Conservation (phyloP, 1,140 invertebrate species). For the Drosophila subobscura region DNA sequence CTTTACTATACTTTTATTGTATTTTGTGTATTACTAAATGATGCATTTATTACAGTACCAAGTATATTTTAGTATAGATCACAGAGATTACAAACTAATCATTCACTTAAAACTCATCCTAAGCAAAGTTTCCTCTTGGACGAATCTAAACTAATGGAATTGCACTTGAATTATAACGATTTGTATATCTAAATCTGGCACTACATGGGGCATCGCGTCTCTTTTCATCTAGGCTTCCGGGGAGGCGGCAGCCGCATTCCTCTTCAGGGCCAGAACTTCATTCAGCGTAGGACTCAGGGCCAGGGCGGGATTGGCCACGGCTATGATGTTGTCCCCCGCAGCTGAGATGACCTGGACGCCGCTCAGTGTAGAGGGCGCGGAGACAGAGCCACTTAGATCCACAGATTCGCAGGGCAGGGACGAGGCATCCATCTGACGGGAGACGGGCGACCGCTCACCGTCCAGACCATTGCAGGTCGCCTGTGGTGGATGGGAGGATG, state of each 20-base stretch:
- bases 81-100: slow-evolving; percentile 61
- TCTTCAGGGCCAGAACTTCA: slow-evolving; percentile 68
- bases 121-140: slow-evolving; percentile 12
- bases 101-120: slow-evolving; percentile 21
- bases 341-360: slow-evolving; percentile 91
- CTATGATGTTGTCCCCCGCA: slow-evolving; percentile 93
- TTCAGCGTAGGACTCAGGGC: slow-evolving; percentile 84
- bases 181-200: slow-evolving; percentile 34
- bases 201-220: neutral
- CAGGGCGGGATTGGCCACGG: slow-evolving; percentile 93
- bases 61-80: slow-evolving; percentile 54
- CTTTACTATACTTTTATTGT: slow-evolving; percentile 8
- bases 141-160: slow-evolving; percentile 50
- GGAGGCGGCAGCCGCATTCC: slow-evolving; percentile 63
- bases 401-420: slow-evolving; percentile 42
- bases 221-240: slow-evolving; percentile 60
- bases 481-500: slow-evolving; percentile 29
- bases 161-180: slow-evolving; percentile 51
- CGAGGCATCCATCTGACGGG: slow-evolving; percentile 31
- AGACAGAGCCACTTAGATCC: slow-evolving; percentile 45
- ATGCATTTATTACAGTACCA: slow-evolving; percentile 48
- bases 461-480: slow-evolving; percentile 69
- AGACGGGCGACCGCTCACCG: slow-evolving; percentile 60
- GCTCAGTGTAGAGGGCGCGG: slow-evolving; percentile 73
- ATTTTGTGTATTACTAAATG: slow-evolving; percentile 35